phyloP scores from a whole-genome alignment of 2,797 vertebrate species.

The Muscicapa comitata region DNA sequence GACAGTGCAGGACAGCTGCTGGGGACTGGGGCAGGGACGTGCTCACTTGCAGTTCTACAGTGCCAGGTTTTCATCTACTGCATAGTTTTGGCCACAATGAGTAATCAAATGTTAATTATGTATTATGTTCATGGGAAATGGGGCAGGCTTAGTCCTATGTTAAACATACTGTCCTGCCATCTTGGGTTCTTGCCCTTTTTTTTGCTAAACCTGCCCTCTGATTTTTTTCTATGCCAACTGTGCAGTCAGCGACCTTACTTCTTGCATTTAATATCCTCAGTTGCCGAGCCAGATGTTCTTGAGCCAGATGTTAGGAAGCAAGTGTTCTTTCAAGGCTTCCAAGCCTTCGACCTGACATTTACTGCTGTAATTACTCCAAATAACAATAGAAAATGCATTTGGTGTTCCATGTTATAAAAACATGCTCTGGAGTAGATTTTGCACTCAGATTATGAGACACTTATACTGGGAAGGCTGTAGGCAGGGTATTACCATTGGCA shows the following conservation, averaged over 20 bases:
- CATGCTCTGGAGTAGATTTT: neutral
- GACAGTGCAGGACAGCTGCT: neutral
- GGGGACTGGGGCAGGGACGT: fast-evolving
- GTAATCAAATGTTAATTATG: neutral
- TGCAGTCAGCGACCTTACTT: neutral
- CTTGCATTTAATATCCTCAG: neutral
- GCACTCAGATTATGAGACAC: neutral
- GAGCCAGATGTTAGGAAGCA: neutral
- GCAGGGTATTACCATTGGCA: neutral
- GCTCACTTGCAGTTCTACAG: neutral
- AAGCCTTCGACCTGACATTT: neutral
- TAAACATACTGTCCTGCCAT: neutral
- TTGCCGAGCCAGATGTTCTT: neutral
- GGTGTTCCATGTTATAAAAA: neutral
- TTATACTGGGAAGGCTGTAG: neutral
- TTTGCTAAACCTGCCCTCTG: neutral
- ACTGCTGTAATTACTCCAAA: neutral
- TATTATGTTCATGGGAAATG: neutral
- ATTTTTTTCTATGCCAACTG: neutral
- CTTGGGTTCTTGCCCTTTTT: neutral
- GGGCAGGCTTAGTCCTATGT: neutral
- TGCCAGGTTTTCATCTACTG: neutral
- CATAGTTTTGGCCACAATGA: neutral
- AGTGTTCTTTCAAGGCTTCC: neutral
- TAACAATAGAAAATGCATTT: neutral